phyloP scores from a whole-genome alignment of 2,888 invertebrate genomes.

The Sthenelais limicola region DNA sequence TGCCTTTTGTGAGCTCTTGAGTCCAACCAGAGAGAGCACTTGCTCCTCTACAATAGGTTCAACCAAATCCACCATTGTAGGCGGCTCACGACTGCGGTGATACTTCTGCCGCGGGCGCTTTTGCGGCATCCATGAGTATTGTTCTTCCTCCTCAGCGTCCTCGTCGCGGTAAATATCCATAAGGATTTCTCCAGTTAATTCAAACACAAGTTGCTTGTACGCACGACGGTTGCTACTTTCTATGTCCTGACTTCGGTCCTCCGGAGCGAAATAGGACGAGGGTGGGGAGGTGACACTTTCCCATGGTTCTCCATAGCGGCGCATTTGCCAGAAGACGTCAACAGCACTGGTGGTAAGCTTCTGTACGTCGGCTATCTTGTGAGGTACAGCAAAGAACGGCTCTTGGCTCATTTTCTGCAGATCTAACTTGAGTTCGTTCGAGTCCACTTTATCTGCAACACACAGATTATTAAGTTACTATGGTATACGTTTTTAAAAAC shows the following conservation, averaged over 20 bases:
- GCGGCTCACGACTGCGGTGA: conserved; percentile 60
- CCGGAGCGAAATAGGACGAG: conserved; percentile 53
- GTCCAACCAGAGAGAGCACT: conserved; percentile 60
- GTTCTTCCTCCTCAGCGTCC: conserved; percentile 57
- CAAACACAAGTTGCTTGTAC: conserved; percentile 69
- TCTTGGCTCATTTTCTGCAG: conserved; percentile 55
- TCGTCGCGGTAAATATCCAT: conserved; percentile 67
- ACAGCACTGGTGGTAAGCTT: conserved; percentile 57
- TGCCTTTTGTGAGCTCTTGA: conserved; percentile 51
- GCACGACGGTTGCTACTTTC: conserved; percentile 61
- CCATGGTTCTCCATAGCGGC: conserved; percentile 63
- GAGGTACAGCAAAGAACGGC: conserved; percentile 64
- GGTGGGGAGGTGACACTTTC: conserved; percentile 56
- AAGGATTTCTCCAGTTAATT: conserved; percentile 69
- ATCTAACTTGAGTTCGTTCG: conserved; percentile 46
- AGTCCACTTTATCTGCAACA: conserved; percentile 27
- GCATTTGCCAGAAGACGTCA: conserved; percentile 63
- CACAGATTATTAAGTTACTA: not conserved
- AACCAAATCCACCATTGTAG: conserved; percentile 61
- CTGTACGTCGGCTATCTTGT: conserved; percentile 61
- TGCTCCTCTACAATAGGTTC: conserved; percentile 63
- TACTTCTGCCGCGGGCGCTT: conserved; percentile 59
- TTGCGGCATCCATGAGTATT: conserved; percentile 76
- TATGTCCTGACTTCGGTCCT: conserved; percentile 54
- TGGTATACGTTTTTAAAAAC: not conserved